Evolutionary conservation across 30 jellyfish, hydroid and myxozoan genomes (phyloP), one percentile per base, ranked within the genome.

Genomic region (Aurelia sp.): DNA sequence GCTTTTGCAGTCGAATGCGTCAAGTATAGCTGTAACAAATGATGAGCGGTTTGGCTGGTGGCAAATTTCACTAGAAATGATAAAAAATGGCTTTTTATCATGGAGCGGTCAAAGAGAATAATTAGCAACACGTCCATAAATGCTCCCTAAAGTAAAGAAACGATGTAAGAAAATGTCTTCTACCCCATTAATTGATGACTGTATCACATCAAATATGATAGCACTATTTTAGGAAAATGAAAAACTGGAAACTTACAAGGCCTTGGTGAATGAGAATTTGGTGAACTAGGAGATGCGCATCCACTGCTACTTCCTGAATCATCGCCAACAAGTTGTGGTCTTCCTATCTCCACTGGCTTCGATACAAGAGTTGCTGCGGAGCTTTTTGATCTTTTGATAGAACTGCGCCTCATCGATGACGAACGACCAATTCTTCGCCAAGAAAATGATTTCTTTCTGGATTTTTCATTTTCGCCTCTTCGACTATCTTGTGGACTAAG

Each of bases 401-500:
- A 94, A 50, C 79, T 84, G 30, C 97, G 82, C 64, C 97, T 81
- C 85, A 89, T 35, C 2, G 98, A 82, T 18, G 98, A 83, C 18
- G 96, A 76, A 47, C 86, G 89, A 15, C 97, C 90, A 57, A 89
- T n/a, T 68, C 92, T 63, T 71, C 86, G 78, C 88, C 84, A 88
- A 3, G 94, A 78, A 20, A 89, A 74, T n/a, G 99, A 85, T 65
- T 88, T 94, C 90, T 90, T 91, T 16, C 91, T 81, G 23, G 98
- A 55, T 18, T 63, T 62, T 50, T 88, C 96, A 40, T 79, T 44
- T 6, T 79, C 96, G 53, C 92, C 78, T n/a, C 95, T 90, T 19
- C 88, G 67, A 41, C 74, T 53, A 53, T 91, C 98, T 33, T 89
- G 97, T 11, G 92, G 96, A n/a, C 93, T 73, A 30, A 88, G 85